Conservation (phyloP, 2,888 invertebrate genomes). For the Pachydiplax longipennis region DNA sequence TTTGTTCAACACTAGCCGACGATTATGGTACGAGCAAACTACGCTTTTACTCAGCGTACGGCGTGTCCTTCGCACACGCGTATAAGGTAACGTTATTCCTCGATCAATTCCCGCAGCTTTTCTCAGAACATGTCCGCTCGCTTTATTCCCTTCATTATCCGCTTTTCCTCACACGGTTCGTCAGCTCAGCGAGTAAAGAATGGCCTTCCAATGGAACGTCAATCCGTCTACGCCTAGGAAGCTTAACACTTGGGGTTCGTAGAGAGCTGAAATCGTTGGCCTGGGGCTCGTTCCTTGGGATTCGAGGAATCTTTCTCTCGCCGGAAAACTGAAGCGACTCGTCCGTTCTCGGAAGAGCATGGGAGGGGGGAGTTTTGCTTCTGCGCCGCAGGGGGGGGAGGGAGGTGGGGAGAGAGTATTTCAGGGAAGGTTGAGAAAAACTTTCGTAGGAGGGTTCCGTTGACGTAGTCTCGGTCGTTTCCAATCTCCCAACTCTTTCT, state of each 20-base stretch:
- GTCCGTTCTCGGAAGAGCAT: slow-evolving; percentile 7
- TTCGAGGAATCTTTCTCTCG: slow-evolving; percentile 31
- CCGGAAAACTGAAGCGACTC: slow-evolving; percentile 38
- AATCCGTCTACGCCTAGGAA: too few relatives aligned
- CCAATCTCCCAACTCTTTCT: background rate
- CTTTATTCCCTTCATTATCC: too few relatives aligned
- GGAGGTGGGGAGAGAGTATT: background rate
- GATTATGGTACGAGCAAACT: background rate
- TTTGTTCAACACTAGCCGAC: background rate
- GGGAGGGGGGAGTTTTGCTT: background rate
- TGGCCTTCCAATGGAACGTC: too few relatives aligned
- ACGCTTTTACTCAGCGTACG: background rate
- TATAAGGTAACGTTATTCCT: background rate
- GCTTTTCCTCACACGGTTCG: too few relatives aligned
- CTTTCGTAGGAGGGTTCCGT: background rate
- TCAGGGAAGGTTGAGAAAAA: background rate
- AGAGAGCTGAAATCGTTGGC: background rate
- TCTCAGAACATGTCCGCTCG: too few relatives aligned
- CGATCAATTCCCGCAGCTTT: too few relatives aligned
- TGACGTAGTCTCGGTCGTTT: background rate
- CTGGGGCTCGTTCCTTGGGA: slow-evolving; percentile 23
- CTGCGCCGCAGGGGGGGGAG: background rate
- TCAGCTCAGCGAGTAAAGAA: too few relatives aligned
- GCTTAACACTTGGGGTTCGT: too few relatives aligned
- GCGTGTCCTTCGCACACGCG: background rate